Evolutionary conservation across 1,140 invertebrate genomes (phyloP).

Genomic region (Papilio machaon): DNA sequence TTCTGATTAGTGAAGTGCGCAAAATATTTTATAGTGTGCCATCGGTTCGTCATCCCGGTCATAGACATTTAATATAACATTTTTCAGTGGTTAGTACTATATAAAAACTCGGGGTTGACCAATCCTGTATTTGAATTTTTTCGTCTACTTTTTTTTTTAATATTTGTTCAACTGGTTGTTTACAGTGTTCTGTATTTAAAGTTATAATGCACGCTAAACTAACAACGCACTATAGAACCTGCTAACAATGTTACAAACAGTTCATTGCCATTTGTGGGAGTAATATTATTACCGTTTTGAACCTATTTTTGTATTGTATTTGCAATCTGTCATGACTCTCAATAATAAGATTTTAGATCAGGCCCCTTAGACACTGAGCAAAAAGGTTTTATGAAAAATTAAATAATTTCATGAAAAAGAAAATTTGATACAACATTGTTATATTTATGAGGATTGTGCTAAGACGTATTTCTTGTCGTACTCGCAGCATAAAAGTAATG

Average conservation of each 20-base stretch:
- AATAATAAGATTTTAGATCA: background rate
- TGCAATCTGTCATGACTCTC: background rate
- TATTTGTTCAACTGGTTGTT: background rate
- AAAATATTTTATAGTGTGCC: too few relatives aligned
- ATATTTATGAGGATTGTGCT: background rate
- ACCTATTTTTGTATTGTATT: background rate
- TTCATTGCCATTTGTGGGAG: background rate
- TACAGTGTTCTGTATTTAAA: conserved; percentile 3
- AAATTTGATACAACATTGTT: background rate
- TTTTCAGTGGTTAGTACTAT: too few relatives aligned
- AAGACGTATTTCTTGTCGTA: background rate
- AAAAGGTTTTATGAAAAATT: background rate
- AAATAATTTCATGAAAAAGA: too few relatives aligned
- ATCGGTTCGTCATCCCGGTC: too few relatives aligned
- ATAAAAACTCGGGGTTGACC: too few relatives aligned
- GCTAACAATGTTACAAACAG: background rate
- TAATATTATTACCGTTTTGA: background rate
- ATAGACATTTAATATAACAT: too few relatives aligned
- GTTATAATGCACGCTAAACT: background rate
- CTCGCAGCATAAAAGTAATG: background rate
- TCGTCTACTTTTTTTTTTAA: background rate
- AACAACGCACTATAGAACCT: background rate
- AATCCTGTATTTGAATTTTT: too few relatives aligned
- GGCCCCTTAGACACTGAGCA: background rate
- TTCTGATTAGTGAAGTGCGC: too few relatives aligned